Evolutionary conservation across 2,888 invertebrate species (phyloP).

Genomic region (Xanthia togata): DNA sequence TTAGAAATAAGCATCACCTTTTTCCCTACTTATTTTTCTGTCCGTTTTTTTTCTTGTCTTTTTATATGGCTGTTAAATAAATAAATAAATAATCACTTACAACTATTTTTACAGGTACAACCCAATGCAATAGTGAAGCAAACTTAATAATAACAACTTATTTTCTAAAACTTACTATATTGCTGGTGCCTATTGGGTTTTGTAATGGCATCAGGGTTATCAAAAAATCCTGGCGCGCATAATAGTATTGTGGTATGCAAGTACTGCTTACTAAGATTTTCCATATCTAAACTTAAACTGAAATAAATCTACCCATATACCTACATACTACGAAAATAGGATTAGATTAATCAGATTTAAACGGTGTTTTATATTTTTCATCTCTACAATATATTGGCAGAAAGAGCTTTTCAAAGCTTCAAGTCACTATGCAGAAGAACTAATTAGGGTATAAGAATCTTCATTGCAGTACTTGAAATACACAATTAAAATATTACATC

Average conservation of each 20-base stretch:
- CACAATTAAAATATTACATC: slow-evolving; percentile 8
- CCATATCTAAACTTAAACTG: neutral
- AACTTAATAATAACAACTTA: no score
- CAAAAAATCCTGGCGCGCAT: neutral
- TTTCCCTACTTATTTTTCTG: no score
- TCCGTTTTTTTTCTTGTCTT: no score
- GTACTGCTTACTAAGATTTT: neutral
- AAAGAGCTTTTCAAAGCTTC: neutral
- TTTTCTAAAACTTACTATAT: no score
- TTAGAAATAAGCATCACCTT: no score
- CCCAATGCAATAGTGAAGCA: no score
- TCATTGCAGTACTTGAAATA: neutral
- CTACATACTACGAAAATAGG: neutral
- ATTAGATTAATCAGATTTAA: no score
- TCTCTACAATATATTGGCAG: neutral
- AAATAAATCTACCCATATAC: neutral
- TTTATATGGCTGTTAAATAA: no score
- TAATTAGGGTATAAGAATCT: neutral
- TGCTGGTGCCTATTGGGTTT: slow-evolving; percentile 2
- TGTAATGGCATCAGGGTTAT: neutral
- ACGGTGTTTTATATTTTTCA: neutral
- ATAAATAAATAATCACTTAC: no score
- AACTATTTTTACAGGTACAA: no score
- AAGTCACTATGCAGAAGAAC: neutral
- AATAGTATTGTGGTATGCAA: neutral